Base-by-base conservation (phyloP, 2,888 invertebrate genomes). In the Drosophila meridionalis region DNA sequence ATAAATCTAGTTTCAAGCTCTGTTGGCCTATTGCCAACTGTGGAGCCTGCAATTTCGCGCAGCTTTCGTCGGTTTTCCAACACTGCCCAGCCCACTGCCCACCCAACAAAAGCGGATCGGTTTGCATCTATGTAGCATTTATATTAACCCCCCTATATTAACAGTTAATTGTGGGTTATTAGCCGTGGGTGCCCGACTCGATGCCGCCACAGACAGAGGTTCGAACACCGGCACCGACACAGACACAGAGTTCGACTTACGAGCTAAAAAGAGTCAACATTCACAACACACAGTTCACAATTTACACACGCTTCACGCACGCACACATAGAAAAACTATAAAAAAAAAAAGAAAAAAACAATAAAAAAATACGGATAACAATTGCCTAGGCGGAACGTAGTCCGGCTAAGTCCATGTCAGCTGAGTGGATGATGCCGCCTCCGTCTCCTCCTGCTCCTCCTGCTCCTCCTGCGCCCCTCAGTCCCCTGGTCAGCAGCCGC, bases 401-500 rank as follows among this genome's bases (percentile, higher is more conserved):
- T 34, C 12, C 34, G 20, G 11, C 52, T 34, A 34, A 36, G 7
- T 9, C 45, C 36, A 45, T 26, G 9, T 14, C 34, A 26, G 28
- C 9, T 34, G 34, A 58, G 26, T 52, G 50, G 50, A 14, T 34
- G 53, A 26, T 38, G 26, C 36, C 52, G 12, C 32, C 50, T 36
- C 11, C 34, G 34, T n/a, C 20, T 34, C 7, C 47, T 48, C 9
- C 52, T 12, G 11, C 12, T 32, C 14, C 30, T 30, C n/a, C 52
- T 32, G 2, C 30, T 50, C 0, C 34, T 34, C 0, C 52, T 4
- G 34, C n/a, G 1, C 28, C 14, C 8, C 1, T 40, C 28, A 9
- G 9, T 14, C 28, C 26, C 4, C 40, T 45, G 82, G 91, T 92
- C 91, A 92, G 90, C 92, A 92, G 71, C 89, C 91, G 67, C 90